These are phyloP conservation scores for Xestia c-nigrum DNA, from an alignment of 2,888 invertebrate species.

Conservation along the genomic window DNA sequence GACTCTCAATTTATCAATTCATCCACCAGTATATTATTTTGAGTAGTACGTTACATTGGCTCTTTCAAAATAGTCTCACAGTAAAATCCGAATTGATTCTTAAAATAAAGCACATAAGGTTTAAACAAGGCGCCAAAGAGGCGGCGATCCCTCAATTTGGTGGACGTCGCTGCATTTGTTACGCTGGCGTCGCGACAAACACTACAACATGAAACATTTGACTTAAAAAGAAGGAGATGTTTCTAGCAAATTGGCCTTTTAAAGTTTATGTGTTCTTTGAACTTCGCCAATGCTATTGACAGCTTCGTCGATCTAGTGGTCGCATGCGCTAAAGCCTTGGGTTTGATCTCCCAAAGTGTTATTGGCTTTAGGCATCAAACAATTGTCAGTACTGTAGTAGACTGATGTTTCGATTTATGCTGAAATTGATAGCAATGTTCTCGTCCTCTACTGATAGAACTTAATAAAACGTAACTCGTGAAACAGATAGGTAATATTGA, in stretches of 20 bases:
- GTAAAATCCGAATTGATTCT: background rate
- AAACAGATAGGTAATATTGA: no score
- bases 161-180: conserved; percentile 33
- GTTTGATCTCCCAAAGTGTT: background rate
- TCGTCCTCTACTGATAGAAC: background rate
- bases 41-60: no score
- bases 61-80: conserved; percentile 16
- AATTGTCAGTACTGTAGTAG: background rate
- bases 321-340: background rate
- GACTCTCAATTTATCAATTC: no score
- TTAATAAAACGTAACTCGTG: background rate
- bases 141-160: conserved; percentile 41
- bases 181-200: conserved; percentile 30
- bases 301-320: background rate
- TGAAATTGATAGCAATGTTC: background rate
- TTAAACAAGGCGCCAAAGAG: conserved; percentile 41
- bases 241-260: background rate
- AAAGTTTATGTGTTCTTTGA: conserved; percentile 5
- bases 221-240: conserved; percentile 17
- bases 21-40: no score
- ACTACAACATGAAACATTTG: conserved; percentile 17
- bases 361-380: background rate
- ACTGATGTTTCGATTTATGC: background rate
- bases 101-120: conserved; percentile 16
- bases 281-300: background rate